Evolutionary conservation across 1,140 invertebrate species (phyloP).

Genomic region (Colletes latitarsis): DNA sequence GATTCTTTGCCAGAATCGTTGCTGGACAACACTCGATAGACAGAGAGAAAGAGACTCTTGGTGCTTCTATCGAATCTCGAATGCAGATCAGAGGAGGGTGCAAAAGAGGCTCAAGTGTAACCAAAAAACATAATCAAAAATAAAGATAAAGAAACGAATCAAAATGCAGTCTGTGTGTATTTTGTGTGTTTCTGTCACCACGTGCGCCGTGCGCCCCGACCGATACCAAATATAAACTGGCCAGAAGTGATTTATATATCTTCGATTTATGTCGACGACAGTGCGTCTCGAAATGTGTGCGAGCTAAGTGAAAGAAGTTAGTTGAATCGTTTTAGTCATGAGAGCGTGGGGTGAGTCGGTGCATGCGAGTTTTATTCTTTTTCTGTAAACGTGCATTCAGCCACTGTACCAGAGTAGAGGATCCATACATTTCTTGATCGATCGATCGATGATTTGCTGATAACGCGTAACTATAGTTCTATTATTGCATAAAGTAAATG

Average conservation of each 20-base stretch:
- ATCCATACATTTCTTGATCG: slow-evolving; percentile 34
- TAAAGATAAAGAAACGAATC: slow-evolving; percentile 49
- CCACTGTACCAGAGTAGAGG: slow-evolving; percentile 21
- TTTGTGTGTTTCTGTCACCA: slow-evolving; percentile 42
- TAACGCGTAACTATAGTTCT: not conserved
- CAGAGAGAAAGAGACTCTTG: slow-evolving; percentile 61
- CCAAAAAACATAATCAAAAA: slow-evolving; percentile 41
- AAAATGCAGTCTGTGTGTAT: slow-evolving; percentile 56
- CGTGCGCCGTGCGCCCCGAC: slow-evolving; percentile 61
- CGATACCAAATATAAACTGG: slow-evolving; percentile 47
- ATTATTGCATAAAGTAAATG: too few species aligned
- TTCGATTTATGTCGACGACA: slow-evolving; percentile 31
- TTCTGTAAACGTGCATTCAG: slow-evolving; percentile 50
- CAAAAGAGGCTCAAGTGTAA: slow-evolving; percentile 67
- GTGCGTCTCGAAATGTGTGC: slow-evolving; percentile 32
- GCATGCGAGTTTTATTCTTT: slow-evolving; percentile 49
- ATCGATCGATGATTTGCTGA: slow-evolving; percentile 13
- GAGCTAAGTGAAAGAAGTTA: slow-evolving; percentile 16
- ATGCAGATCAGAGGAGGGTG: slow-evolving; percentile 70
- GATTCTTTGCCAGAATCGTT: slow-evolving; percentile 41
- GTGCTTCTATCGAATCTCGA: slow-evolving; percentile 69
- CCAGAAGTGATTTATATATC: slow-evolving; percentile 9
- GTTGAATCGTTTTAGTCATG: slow-evolving; percentile 7
- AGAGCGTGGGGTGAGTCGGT: slow-evolving; percentile 33
- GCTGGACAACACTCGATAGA: slow-evolving; percentile 42